Conservation (phyloP, 2,888 invertebrate genomes). For the Sclerodermus sp. region DNA sequence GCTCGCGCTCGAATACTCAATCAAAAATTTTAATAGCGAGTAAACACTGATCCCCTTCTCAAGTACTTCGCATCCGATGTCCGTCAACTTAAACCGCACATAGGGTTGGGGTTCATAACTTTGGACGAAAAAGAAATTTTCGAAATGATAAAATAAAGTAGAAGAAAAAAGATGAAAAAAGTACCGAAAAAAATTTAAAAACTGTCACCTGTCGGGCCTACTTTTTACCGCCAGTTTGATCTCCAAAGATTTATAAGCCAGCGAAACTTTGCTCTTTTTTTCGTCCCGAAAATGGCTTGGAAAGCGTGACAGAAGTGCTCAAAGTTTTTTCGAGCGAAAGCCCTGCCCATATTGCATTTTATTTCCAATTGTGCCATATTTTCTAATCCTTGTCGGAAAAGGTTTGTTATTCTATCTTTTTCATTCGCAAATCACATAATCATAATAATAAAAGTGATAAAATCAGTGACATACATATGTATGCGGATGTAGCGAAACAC, state of each 20-base stretch:
- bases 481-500: constrained; percentile 9
- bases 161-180: not conserved
- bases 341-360: constrained; percentile 19
- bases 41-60: too few species aligned
- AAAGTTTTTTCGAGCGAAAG: constrained; percentile 9
- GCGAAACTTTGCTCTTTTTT: not conserved
- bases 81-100: too few species aligned
- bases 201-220: constrained; percentile 5
- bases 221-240: constrained; percentile 39
- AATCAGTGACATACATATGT: too few species aligned
- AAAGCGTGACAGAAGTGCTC: constrained; percentile 3
- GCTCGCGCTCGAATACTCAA: constrained; percentile 35
- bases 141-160: not conserved
- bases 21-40: constrained; percentile 13
- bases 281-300: not conserved
- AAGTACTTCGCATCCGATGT: too few species aligned
- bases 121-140: constrained; percentile 6
- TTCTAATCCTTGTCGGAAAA: constrained; percentile 11
- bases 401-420: not conserved
- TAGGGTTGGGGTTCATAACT: not conserved
- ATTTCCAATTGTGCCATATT: constrained; percentile 34
- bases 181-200: constrained; percentile 1
- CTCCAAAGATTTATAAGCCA: constrained; percentile 36
- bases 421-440: constrained; percentile 1
- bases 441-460: constrained; percentile 1